phyloP scores from a whole-genome alignment of 35 echinoderm and acorn worm species.

The Apostichopus parvimensis region DNA sequence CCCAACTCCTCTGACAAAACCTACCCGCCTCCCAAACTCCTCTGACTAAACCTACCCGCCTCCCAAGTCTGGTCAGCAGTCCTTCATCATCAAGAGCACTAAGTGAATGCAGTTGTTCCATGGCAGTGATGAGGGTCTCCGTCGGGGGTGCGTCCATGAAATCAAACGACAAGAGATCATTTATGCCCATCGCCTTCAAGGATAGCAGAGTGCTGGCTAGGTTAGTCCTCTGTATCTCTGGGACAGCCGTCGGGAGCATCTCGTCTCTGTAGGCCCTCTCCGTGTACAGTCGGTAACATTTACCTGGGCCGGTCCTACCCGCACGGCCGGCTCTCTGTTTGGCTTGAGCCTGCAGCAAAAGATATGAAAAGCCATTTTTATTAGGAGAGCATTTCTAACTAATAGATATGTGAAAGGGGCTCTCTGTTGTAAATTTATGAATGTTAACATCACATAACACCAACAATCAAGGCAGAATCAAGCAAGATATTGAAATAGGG shows the following conservation, averaged over 20 bases:
- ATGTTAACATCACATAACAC: too few species aligned
- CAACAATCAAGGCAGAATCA: too few species aligned
- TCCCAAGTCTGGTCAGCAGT: slow-evolving; percentile 86
- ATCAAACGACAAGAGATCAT: slow-evolving; percentile 94
- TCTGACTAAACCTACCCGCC: slow-evolving; percentile 71
- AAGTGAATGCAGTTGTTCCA: slow-evolving; percentile 98
- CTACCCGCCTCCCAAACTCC: too few species aligned
- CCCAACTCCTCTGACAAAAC: too few species aligned
- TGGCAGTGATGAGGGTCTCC: slow-evolving; percentile 96
- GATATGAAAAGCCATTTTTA: neutral
- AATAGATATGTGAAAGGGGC: too few species aligned
- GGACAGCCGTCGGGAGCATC: slow-evolving; percentile 96
- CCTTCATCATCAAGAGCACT: slow-evolving; percentile 98
- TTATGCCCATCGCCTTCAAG: slow-evolving; percentile 99
- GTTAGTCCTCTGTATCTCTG: slow-evolving; percentile 98
- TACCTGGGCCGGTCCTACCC: slow-evolving; percentile 85
- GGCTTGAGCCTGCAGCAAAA: slow-evolving; percentile 76
- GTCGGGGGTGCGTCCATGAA: slow-evolving; percentile 99
- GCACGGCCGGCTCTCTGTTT: slow-evolving; percentile 93
- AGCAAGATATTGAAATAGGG: too few species aligned
- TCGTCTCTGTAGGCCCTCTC: slow-evolving; percentile 99
- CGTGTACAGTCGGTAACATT: slow-evolving; percentile 94
- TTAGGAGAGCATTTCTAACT: neutral
- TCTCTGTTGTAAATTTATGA: too few species aligned
- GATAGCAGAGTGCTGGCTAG: slow-evolving; percentile 86